Conservation (phyloP, 2,113 vertebrate genomes). For the Plecotus auritus region DNA sequence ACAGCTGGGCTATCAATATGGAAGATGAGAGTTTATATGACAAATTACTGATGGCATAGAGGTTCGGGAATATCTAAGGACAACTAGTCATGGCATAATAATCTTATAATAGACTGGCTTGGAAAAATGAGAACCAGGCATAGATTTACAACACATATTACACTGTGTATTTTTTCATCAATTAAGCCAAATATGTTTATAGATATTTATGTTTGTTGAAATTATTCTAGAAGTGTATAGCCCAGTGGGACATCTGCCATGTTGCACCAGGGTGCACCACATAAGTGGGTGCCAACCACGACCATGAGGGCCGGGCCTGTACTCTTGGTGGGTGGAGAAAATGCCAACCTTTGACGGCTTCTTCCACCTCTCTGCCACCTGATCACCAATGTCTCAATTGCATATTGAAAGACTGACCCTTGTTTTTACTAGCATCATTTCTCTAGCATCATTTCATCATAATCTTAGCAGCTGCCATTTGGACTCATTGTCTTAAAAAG, state of each 20-base stretch:
- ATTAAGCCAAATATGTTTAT: background rate
- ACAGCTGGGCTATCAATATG: background rate
- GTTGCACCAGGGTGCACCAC: background rate
- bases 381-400: background rate
- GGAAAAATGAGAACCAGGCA: conserved; percentile 9
- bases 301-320: background rate
- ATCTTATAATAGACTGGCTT: background rate
- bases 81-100: background rate
- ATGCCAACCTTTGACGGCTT: background rate
- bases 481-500: background rate
- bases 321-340: background rate
- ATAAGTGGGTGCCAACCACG: background rate
- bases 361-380: background rate
- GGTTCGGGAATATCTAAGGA: background rate
- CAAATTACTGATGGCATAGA: background rate
- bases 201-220: conserved; percentile 12
- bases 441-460: background rate
- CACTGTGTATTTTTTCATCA: conserved; percentile 13
- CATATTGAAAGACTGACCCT: background rate
- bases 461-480: conserved; percentile 1
- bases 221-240: background rate
- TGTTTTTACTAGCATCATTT: background rate
- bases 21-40: background rate
- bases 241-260: background rate
- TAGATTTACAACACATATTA: conserved; percentile 2